phyloP scores from a whole-genome alignment of 23 tunicate genomes.

The Corella eumyota region DNA sequence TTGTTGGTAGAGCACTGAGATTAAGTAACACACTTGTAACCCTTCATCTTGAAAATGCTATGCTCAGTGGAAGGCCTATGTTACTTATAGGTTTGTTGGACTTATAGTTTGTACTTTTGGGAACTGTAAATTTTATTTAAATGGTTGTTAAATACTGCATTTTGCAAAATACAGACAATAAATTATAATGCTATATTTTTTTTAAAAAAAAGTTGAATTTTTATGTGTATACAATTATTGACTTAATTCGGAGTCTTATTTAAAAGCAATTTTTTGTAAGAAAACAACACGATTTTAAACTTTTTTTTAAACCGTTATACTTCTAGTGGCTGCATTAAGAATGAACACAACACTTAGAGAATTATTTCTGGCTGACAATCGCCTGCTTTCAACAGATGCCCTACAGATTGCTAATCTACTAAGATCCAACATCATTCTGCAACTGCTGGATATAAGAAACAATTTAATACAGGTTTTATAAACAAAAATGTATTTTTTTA shows the following conservation, averaged over 20 bases:
- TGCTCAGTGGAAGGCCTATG: constrained; percentile 76
- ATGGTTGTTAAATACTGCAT: too few species aligned
- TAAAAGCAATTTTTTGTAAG: too few species aligned
- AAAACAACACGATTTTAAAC: too few species aligned
- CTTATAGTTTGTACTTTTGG: too few species aligned
- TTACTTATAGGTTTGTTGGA: constrained; percentile 54
- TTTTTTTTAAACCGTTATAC: too few species aligned
- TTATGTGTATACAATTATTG: too few species aligned
- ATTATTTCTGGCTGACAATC: constrained; percentile 83
- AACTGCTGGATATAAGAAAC: constrained; percentile 76
- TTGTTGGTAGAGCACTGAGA: constrained; percentile 79
- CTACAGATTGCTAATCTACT: constrained; percentile 65
- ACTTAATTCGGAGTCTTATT: too few species aligned
- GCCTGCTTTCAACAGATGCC: constrained; percentile 57
- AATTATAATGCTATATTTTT: too few species aligned
- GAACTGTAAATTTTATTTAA: too few species aligned
- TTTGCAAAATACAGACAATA: too few species aligned
- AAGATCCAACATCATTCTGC: constrained; percentile 46
- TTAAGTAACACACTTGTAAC: constrained; percentile 67
- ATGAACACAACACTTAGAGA: constrained; percentile 79
- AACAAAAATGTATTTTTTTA: neutral
- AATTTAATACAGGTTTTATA: constrained; percentile 89
- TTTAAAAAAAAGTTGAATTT: too few species aligned
- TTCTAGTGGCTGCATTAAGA: constrained; percentile 62
- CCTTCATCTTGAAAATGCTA: constrained; percentile 68